These are phyloP conservation scores for Nomada ruficornis DNA, from an alignment of 2,888 invertebrate species.

Conservation along the genomic window DNA sequence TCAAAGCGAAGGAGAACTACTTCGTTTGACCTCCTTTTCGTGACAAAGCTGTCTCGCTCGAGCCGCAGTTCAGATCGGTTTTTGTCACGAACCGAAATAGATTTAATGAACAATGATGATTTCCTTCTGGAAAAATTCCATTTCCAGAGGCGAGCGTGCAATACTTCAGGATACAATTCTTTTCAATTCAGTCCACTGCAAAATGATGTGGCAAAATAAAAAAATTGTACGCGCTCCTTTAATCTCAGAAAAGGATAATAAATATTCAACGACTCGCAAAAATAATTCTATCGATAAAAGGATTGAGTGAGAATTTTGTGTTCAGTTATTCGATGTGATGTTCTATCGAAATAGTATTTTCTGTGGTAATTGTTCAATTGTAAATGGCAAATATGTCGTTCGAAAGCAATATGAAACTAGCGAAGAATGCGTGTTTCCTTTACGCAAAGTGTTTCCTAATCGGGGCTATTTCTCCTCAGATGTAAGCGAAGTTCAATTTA, in stretches of 20 bases:
- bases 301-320: background rate
- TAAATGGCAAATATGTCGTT: background rate
- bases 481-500: conserved; percentile 48
- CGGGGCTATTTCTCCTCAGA: conserved; percentile 26
- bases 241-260: too few relatives aligned
- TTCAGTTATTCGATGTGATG: background rate
- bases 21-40: conserved; percentile 12
- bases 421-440: background rate
- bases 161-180: background rate
- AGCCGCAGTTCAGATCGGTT: background rate
- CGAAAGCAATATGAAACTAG: background rate
- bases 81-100: conserved; percentile 22
- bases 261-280: background rate
- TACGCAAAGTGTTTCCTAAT: conserved; percentile 29
- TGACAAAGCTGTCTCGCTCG: conserved; percentile 2
- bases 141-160: background rate
- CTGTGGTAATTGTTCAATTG: too few relatives aligned
- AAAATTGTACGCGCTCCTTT: too few relatives aligned
- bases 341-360: background rate
- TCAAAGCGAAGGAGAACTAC: conserved; percentile 8
- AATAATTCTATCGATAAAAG: background rate
- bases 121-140: background rate
- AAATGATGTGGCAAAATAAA: too few relatives aligned
- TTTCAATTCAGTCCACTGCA: background rate
- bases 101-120: conserved; percentile 21